A percentile compares a stretch with the other conserved stretches of the same genome.
These are phyloP conservation scores for Epicauta chinensis DNA, from an alignment of 1,140 invertebrate genomes.

Conservation along the genomic window DNA sequence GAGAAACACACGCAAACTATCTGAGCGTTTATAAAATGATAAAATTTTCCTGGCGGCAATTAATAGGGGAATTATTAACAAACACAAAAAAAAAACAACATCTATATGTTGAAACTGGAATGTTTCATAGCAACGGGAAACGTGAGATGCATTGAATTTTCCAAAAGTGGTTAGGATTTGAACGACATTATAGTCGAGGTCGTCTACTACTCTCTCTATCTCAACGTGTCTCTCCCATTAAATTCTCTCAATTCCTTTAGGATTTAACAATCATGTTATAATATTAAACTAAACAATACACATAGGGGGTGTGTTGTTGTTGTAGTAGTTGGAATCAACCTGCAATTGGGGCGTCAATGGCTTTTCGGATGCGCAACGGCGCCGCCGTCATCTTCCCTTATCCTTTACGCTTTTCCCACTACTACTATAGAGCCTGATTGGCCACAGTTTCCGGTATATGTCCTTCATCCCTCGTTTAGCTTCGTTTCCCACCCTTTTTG, in stretches of 20 bases:
- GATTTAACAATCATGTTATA: too few relatives aligned
- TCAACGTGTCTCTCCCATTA: too few relatives aligned
- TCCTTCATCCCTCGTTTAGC: constrained; percentile 15
- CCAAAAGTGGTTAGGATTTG: constrained; percentile 36
- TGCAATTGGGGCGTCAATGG: too few relatives aligned
- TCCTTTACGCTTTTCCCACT: constrained; percentile 8
- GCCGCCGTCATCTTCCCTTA: constrained; percentile 8
- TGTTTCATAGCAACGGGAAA: constrained; percentile 35
- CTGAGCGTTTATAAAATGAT: background rate
- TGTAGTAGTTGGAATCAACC: too few relatives aligned
- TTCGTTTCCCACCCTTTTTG: background rate
- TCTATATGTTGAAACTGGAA: constrained; percentile 12
- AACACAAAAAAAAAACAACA: too few relatives aligned
- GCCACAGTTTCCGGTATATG: constrained; percentile 28
- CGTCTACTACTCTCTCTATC: background rate
- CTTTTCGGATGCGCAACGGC: constrained; percentile 14
- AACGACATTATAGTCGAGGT: constrained; percentile 28
- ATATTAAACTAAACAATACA: too few relatives aligned
- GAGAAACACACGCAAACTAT: background rate
- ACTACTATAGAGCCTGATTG: constrained; percentile 19
- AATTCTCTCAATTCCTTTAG: too few relatives aligned
- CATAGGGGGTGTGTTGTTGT: too few relatives aligned
- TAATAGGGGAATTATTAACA: too few relatives aligned
- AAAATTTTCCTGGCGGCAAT: background rate
- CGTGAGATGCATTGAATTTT: constrained; percentile 33